Evolutionary conservation across 2,113 vertebrate species (phyloP), one percentile per base, ranked within the genome.

Genomic region (Saccopteryx bilineata): DNA sequence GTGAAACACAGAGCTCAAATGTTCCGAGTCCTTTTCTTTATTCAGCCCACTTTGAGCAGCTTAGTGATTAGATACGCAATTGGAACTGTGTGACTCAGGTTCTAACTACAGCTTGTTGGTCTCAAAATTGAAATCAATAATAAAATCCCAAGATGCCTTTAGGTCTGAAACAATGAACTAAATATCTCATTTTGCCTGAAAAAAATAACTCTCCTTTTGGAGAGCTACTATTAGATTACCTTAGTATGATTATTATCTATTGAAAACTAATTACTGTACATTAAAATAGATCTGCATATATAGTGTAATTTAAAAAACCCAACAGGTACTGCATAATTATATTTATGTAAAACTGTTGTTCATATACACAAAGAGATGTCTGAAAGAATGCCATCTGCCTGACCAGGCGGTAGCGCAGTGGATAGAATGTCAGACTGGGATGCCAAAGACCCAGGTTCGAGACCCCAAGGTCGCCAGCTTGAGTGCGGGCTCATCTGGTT

Each of bases 111-210:
- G 7, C 52, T 92, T 74, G 11, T 63, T 88, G 58, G 52, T 46
- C 68, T 56, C 80, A 94, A 94, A 87, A 86, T 68, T 92, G 79
- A 96, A 88, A 71, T 65, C 65, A 81, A 46, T 60, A 88, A 72
- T 88, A 48, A 96, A 68, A 90, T 65, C 50, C 52, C n/a, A 69
- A 63, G 63, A 71, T 81, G 8, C 1, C 71, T 75, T 80, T 76
- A 91, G 48, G 58, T 89, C 79, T 87, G 50, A 87, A 87, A 93
- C 56, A 94, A 63, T 63, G 14, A 95, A 91, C 6, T 60, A 50
- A 90, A 60, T 93, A 84, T 58, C 28, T 91, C 75, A 92, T 93
- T 91, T 83, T 94, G 28, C 19, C 61, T 72, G 10, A 68, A 52
- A 26, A 90, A 10, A 68, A 19, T 78, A 84, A 79, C 48, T 90